Base-by-base conservation (phyloP, 2,113 vertebrate genomes). In the Alectura lathami region DNA sequence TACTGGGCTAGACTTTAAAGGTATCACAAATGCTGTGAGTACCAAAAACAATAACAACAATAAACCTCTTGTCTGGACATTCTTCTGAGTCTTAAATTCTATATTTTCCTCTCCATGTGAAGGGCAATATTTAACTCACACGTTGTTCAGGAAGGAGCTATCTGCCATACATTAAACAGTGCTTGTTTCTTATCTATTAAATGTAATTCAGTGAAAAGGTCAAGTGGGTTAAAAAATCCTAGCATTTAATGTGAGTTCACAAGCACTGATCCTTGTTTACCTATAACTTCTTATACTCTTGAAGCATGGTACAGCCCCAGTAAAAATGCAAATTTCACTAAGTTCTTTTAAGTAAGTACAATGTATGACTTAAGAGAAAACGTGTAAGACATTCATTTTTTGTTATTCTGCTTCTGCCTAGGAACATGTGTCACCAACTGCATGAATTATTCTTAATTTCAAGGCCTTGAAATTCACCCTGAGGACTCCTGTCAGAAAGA, bases 361-460 rank as follows among this genome's bases (percentile, higher is more conserved):
- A 91, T 34, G 66, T 29, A 24, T 89, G 74, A 91, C 22, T 81
- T 75, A 17, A 40, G 74, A 91, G 43, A 85, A 94, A 95, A 83
- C 27, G 24, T 53, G 69, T 77, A 77, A 50, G 50, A 69, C 9
- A 8, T 73, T 75, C 62, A 8, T 1, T 77, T 92, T 95, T 96
- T 68, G 90, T 94, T 81, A 88, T 90, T 93, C 73, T 93, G 54
- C 32, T 88, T 90, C 77, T 91, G 27, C 76, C 59, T 57, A 77
- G 15, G 32, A 90, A 20, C 79, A 74, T 23, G 4, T 56, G 54
- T 81, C 83, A 92, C 86, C 36, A 69, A 47, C 59, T 66, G 81
- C 59, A 66, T 29, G 24, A 96, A 83, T 50, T 0, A 62, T 81
- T 88, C 93, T 92, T 81, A 53, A 80, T 81, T 86, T 78, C 8